A percentile compares a stretch with the other conserved stretches of the same genome.
Conservation (phyloP, 2,888 invertebrate species). For the Steinernema carpocapsae region DNA sequence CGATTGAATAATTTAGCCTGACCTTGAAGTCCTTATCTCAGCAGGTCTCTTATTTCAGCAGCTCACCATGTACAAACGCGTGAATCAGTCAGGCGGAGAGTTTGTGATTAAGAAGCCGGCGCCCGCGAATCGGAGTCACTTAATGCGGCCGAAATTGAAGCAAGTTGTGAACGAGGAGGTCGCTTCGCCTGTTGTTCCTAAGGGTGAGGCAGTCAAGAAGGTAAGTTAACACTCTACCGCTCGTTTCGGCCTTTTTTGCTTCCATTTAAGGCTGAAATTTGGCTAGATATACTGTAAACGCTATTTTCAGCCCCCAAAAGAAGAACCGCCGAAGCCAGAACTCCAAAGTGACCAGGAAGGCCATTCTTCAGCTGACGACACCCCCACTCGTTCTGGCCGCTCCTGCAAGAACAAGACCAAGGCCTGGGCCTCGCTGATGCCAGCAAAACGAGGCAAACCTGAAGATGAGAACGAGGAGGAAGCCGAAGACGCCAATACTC, state of each 20-base stretch:
- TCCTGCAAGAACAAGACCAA: constrained; percentile 4
- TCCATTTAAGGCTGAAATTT: background rate
- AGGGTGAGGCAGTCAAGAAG: background rate
- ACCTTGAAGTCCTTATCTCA: background rate
- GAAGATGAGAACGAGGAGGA: background rate
- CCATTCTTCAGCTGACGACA: background rate
- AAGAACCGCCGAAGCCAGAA: background rate
- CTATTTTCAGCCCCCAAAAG: background rate
- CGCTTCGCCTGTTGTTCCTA: background rate
- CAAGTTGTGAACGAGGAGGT: background rate
- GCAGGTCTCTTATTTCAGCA: no score
- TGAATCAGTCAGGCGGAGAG: background rate
- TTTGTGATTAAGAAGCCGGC: constrained; percentile 8
- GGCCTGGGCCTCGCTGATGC: constrained; percentile 10
- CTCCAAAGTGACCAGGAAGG: background rate
- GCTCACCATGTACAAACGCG: background rate
- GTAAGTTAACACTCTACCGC: background rate
- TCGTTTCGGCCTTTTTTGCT: no score
- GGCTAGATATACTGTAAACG: background rate
- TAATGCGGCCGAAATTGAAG: background rate
- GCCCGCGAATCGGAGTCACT: constrained; percentile 10
- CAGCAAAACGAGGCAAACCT: background rate
- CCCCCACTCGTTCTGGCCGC: background rate
- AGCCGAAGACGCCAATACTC: background rate
- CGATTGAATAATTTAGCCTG: background rate